Percentiles rank a stretch among this genome's conserved stretches.
phyloP scores from a whole-genome alignment of 2,797 vertebrate genomes.

The Echeneis naucrates region DNA sequence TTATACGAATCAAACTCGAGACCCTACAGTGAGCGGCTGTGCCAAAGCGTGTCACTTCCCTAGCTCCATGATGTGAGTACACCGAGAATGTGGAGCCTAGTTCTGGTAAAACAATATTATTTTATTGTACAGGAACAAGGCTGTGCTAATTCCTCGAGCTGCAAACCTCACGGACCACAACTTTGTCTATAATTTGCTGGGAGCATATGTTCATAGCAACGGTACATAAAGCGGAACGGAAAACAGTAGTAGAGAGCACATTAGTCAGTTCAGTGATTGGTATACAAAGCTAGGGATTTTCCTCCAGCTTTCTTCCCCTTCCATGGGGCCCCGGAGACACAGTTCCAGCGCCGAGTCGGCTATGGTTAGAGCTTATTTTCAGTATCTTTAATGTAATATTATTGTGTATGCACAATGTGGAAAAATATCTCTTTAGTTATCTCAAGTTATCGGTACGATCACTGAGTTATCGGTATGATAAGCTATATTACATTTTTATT shows the following conservation, averaged over 20 bases:
- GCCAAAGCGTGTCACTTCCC: constrained; percentile 69
- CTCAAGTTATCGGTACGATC: constrained; percentile 3
- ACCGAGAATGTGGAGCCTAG: constrained; percentile 71
- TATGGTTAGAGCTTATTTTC: constrained; percentile 59
- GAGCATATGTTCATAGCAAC: constrained; percentile 87
- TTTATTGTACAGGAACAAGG: constrained; percentile 85
- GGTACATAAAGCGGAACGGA: constrained; percentile 85
- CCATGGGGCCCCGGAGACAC: constrained; percentile 73
- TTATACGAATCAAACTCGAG: constrained; percentile 66
- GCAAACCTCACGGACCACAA: constrained; percentile 85
- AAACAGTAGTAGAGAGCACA: constrained; percentile 84
- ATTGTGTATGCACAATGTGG: constrained; percentile 34
- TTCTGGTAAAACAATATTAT: constrained; percentile 87
- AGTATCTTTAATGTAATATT: constrained; percentile 63
- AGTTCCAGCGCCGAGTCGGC: constrained; percentile 53
- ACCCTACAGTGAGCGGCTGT: constrained; percentile 53
- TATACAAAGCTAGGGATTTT: constrained; percentile 82
- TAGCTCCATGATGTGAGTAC: constrained; percentile 60
- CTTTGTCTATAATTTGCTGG: constrained; percentile 86
- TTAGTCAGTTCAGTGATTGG: constrained; percentile 82
- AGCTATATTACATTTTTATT: constrained; percentile 18
- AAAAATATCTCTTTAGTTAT: constrained; percentile 31
- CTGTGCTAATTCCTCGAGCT: constrained; percentile 84
- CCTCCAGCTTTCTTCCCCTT: constrained; percentile 73
- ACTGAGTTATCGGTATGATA: too few species aligned